Conservation (phyloP, 2,113 vertebrate species). For the Caloenas nicobarica region DNA sequence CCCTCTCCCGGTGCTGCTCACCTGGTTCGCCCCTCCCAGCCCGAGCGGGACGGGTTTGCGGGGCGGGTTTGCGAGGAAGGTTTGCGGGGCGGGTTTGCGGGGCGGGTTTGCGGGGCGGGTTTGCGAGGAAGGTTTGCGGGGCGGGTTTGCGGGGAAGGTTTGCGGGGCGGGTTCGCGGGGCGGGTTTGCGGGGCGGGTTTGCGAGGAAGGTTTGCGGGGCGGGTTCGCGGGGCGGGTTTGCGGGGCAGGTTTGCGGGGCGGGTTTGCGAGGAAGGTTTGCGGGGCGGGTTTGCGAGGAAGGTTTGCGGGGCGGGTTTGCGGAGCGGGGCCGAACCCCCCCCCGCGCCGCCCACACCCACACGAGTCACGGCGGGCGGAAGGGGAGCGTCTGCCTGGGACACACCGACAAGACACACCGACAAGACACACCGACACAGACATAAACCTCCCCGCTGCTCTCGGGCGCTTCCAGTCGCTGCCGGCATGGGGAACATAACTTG, state of each 20-base stretch:
- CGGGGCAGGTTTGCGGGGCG: background rate
- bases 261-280: background rate
- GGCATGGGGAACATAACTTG: slow-evolving; percentile 79
- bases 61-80: no score
- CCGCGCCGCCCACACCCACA: slow-evolving; percentile 2
- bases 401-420: no score
- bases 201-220: no score
- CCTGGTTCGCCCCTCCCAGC: background rate
- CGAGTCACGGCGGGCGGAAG: background rate
- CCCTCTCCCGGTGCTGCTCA: background rate
- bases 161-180: background rate
- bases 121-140: no score
- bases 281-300: background rate
- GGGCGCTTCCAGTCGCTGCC: background rate
- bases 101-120: background rate
- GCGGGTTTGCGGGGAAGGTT: background rate
- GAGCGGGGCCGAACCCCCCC: background rate
- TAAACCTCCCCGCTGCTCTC: background rate
- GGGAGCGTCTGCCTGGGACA: background rate
- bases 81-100: background rate
- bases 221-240: background rate
- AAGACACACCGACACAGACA: no score
- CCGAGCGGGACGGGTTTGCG: background rate
- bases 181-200: background rate
- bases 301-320: background rate